Evolutionary conservation across 1,140 invertebrate species (phyloP).

Genomic region (Amphibalanus amphitrite): DNA sequence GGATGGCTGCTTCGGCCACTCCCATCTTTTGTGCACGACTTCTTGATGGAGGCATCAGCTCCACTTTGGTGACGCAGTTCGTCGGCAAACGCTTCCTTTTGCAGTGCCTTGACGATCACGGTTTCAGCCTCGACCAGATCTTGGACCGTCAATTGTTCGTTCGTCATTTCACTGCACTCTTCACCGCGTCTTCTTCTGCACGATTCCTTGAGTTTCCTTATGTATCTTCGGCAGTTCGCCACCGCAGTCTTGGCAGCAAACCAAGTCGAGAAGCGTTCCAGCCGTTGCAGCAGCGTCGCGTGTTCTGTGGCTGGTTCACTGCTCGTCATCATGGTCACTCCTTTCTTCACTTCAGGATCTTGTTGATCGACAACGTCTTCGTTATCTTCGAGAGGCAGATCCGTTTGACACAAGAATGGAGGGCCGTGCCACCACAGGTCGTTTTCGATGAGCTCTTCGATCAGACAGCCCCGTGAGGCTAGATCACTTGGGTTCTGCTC

Average conservation of each 20-base stretch:
- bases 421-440: conserved; percentile 1
- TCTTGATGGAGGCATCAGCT: not conserved
- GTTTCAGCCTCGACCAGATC: not conserved
- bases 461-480: not conserved
- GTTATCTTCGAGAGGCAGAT: not conserved
- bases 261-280: not conserved
- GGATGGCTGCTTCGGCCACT: no score
- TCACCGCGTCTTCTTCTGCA: not conserved
- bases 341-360: no score
- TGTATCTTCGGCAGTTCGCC: not conserved
- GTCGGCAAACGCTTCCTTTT: not conserved
- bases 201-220: not conserved
- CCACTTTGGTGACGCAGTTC: not conserved
- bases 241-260: not conserved
- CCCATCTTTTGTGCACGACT: no score
- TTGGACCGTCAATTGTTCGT: not conserved
- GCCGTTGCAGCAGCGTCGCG: no score
- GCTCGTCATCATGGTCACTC: no score
- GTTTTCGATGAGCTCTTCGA: not conserved
- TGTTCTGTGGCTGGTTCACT: no score
- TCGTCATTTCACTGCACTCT: not conserved
- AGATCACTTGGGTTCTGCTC: not conserved
- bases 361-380: not conserved
- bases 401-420: not conserved
- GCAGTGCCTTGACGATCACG: not conserved